Base-by-base conservation (phyloP, 2,797 vertebrate species). In the Mormyrops boulengeri region DNA sequence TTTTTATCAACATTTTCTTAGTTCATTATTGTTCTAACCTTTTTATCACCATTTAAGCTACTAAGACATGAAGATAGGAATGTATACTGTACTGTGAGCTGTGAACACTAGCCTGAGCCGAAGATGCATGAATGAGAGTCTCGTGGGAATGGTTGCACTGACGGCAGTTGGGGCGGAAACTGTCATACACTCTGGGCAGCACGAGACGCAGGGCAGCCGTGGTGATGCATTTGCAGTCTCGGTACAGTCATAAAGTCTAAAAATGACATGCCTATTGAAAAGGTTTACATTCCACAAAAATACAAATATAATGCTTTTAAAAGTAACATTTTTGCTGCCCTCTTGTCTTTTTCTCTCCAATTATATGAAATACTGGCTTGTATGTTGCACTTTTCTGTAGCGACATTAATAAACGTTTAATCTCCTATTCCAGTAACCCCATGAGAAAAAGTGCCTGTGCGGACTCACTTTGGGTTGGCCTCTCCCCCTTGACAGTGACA, bases 401-500 rank as follows among this genome's bases (percentile, higher is more conserved):
- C 3, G 6, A 66, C 60, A 62, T 66, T 30, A 11, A 30, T 66
- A 44, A 80, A 5, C 2, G 2, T 44, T 38, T 38, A 38, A 80
- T 19, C 73, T 80, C 41, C 5, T 80, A n/a, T 4, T 19, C 19
- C 73, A 80, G 73, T 44, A 41, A 19, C 6, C 17, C 38, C 12
- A 6, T 82, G 34, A 82, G 62, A 44, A n/a, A 41, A 38, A 3
- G 26, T 66, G 41, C 8, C 34, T 66, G 50, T 50, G 12, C 3
- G 9, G 88, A 47, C 98, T 98, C 96, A 99, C 98, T 95, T 97
- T 93, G 97, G 94, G 93, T 98, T 98, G 0, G 94, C 94, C 90
- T 99, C 96, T 89, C 98, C 99, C 19, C 90, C 93, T 88, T 95
- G 97, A 94, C 98, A 99, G 92, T 91, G 96, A 92, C 98, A 99